Base-by-base conservation (phyloP, 2,113 vertebrate species). In the Nycticorax nycticorax region DNA sequence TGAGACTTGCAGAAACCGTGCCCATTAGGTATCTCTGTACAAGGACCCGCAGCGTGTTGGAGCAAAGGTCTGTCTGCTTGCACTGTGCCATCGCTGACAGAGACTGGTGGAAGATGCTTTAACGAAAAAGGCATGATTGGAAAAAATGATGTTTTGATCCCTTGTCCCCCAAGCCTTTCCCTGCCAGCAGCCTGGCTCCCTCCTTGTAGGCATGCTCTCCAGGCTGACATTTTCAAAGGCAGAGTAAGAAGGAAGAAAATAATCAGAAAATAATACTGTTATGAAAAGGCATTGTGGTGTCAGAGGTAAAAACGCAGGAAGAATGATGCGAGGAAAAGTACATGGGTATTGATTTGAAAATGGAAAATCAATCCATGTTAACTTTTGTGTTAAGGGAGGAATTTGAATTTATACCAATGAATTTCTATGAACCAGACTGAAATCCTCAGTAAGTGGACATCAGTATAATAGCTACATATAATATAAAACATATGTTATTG, bases 1-100 rank as follows among this genome's bases (percentile, higher is more conserved):
- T 23, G 28, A 43, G 17, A 43, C 50, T 67, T 37, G 30, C 59
- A 72, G 63, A 73, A 68, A 23, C 0, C 11, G 4, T 20, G 8
- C 69, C 14, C 0, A 0, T 48, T 8, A 21, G 33, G 14, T 55
- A 16, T 14, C 24, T 17, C 20, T 6, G 2, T 10, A 12, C 26
- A 23, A 68, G 8, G 9, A 50, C 32, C 39, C 37, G 18, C 35
- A 60, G 43, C 3, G 1, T 10, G 18, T 50, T 1, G 4, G 23
- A 52, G 50, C 45, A 35, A 53, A 74, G 9, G 6, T 71, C 16
- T 35, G 12, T 17, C 14, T 69, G 35, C 27, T 53, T 78, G 15
- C 11, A 2, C 33, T 43, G 6, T 56, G 16, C 14, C 16, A 7
- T 39, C 10, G 4, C n/a, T 21, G 13, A 35, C 8, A 68, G 35